Base-by-base conservation (phyloP, 37 sponge, comb jelly and placozoan genomes). In the Lycopodina hypogea region DNA sequence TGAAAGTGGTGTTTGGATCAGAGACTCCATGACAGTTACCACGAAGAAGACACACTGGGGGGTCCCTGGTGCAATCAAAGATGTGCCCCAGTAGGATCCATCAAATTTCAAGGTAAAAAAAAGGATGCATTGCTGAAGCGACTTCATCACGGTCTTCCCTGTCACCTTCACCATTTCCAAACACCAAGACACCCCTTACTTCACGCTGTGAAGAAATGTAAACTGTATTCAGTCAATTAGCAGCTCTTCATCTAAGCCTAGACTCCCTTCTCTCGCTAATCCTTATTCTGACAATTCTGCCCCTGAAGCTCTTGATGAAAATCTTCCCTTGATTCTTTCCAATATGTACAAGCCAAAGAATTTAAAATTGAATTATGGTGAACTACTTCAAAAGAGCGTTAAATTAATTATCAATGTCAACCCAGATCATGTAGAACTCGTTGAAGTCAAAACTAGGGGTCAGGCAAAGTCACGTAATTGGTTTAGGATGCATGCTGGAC, bases 11-110 rank as follows among this genome's bases (percentile, higher is more conserved):
- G 77, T 83, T 2, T 22, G 72, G 12, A 73, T 61, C 26, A 80
- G 77, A 59, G 84, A 74, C 15, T 79, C 87, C 36, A 9, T 61
- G 38, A 86, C 87, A 34, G 72, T 74, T 23, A 86, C 84, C 15
- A 72, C 82, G n/a, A 86, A 78, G 30, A 83, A 51, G 52, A 78
- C 78, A 2, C 74, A 88, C 61, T 92, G 93, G 90, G 64, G 80
- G 1, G 42, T 83, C 59, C 85, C 89, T 21, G 29, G 53, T 28
- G 2, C 30, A 17, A 17, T 79, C 24, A 83, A 87, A 68, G 69
- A 84, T 21, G 78, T 79, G 0, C 78, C 69, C 88, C 81, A 18
- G 36, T 88, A 2, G 35, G 23, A 19, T 42, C 74, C 0, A 88
- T 92, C 53, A 34, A 75, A 21, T 88, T 83, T 32, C 41, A 19